Evolutionary conservation across 2,113 vertebrate species (phyloP).

Genomic region (Poeciliopsis prolifica): DNA sequence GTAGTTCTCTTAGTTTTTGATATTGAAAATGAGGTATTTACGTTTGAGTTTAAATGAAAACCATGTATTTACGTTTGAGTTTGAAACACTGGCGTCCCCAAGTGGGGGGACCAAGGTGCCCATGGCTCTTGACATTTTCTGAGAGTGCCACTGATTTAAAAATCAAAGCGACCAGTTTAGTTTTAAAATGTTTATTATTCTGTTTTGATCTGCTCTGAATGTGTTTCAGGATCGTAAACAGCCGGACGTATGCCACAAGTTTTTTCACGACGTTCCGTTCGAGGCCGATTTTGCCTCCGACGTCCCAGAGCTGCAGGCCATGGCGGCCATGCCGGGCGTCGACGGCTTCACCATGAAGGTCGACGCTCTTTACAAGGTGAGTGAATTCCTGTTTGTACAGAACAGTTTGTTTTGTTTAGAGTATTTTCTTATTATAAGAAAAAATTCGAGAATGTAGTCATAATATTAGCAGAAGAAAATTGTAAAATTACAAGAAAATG

Average conservation of each 20-base stretch:
- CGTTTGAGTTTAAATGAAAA: not conserved
- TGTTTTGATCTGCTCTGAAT: not conserved
- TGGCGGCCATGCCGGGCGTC: conserved; percentile 90
- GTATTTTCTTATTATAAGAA: too few species aligned
- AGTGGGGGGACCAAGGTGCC: too few species aligned
- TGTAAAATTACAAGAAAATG: too few species aligned
- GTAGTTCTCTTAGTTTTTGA: not conserved
- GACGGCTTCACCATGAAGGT: conserved; percentile 97
- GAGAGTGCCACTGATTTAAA: too few species aligned
- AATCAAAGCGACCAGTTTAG: too few species aligned
- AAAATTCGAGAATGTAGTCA: too few species aligned
- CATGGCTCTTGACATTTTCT: too few species aligned
- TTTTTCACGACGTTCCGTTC: conserved; percentile 96
- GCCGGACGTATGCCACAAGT: conserved; percentile 88
- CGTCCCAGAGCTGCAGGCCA: conserved; percentile 82
- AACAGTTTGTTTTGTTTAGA: too few species aligned
- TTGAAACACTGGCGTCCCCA: not conserved
- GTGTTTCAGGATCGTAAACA: conserved; percentile 89
- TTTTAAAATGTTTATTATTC: too few species aligned
- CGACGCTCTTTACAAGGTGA: conserved; percentile 95
- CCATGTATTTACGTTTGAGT: not conserved
- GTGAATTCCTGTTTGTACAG: conserved; percentile 2
- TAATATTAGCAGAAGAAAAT: too few species aligned
- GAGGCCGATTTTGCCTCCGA: conserved; percentile 92
- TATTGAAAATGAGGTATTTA: not conserved